Percentiles rank a stretch among this genome's conserved stretches.
phyloP scores from a whole-genome alignment of 2,797 vertebrate genomes.

The Poecilia wingei region DNA sequence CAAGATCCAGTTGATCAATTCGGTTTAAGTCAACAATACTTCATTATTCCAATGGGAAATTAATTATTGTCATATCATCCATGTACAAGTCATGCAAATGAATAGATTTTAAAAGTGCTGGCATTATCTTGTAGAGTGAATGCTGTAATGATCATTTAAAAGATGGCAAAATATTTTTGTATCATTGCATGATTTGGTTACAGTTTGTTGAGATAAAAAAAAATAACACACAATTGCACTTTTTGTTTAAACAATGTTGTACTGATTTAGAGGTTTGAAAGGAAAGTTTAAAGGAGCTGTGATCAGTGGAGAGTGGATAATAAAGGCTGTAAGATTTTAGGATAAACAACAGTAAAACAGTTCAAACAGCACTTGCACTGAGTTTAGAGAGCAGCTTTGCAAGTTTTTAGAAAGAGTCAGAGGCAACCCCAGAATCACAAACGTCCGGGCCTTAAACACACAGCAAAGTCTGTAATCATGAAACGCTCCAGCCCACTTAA shows the following conservation, averaged over 20 bases:
- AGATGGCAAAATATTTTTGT: slow-evolving; percentile 30
- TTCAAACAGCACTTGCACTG: slow-evolving; percentile 59
- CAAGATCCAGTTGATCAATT: background rate
- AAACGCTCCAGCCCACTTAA: slow-evolving; percentile 73
- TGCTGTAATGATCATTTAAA: slow-evolving; percentile 19
- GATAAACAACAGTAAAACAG: slow-evolving; percentile 69
- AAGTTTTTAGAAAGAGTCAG: slow-evolving; percentile 64
- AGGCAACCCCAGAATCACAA: slow-evolving; percentile 75
- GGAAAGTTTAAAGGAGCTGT: slow-evolving; percentile 48
- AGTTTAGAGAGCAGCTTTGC: slow-evolving; percentile 62
- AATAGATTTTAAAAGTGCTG: slow-evolving; percentile 2
- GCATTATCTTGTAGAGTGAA: slow-evolving; percentile 1
- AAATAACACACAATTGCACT: slow-evolving; percentile 33
- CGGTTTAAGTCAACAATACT: background rate
- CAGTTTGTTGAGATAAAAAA: slow-evolving; percentile 20
- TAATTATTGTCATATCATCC: background rate
- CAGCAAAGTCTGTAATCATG: slow-evolving; percentile 77
- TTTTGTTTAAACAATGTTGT: slow-evolving; percentile 45
- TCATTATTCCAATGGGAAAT: background rate
- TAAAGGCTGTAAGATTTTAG: slow-evolving; percentile 45
- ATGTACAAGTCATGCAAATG: slow-evolving; percentile 2
- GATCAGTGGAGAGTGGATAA: slow-evolving; percentile 49
- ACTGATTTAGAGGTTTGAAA: slow-evolving; percentile 56
- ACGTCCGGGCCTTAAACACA: slow-evolving; percentile 75
- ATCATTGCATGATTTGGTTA: slow-evolving; percentile 21